phyloP scores from a whole-genome alignment of 2,797 vertebrate genomes.

The Sebastes kiyomatsui region DNA sequence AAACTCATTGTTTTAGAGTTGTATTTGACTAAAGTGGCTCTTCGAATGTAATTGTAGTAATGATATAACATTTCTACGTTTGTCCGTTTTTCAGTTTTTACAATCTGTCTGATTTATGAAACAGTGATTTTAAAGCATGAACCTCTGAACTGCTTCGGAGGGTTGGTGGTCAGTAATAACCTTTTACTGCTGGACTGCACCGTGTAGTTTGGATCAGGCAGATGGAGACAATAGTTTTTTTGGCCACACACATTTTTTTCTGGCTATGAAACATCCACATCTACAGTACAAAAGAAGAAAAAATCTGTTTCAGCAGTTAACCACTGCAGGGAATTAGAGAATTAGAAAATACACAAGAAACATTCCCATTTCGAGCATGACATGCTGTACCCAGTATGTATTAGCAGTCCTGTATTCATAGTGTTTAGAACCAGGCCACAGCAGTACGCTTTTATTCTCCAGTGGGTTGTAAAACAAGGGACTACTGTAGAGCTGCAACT shows the following conservation, averaged over 20 bases:
- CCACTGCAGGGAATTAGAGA: not conserved
- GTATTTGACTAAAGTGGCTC: not conserved
- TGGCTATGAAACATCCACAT: conserved; percentile 9
- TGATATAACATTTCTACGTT: not conserved
- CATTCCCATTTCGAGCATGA: not conserved
- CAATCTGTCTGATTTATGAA: not conserved
- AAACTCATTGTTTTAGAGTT: conserved; percentile 4
- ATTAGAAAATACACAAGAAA: not conserved
- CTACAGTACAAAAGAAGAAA: conserved; percentile 7
- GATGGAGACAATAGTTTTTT: conserved; percentile 40
- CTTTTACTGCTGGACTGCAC: not conserved
- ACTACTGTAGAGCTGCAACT: not conserved
- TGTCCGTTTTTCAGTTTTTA: conserved; percentile 5
- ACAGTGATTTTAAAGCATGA: conserved; percentile 19
- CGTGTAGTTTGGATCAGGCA: conserved; percentile 18
- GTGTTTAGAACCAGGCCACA: conserved; percentile 12
- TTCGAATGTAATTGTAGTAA: not conserved
- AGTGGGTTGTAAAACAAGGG: not conserved
- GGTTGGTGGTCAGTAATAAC: conserved; percentile 3
- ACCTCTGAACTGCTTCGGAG: not conserved
- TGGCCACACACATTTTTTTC: conserved; percentile 28
- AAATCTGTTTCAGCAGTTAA: conserved; percentile 5
- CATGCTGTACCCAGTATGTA: not conserved
- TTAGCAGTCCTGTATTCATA: not conserved
- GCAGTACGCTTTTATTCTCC: not conserved